Base-by-base conservation (phyloP, 2,113 vertebrate genomes). In the Scophthalmus maximus region DNA sequence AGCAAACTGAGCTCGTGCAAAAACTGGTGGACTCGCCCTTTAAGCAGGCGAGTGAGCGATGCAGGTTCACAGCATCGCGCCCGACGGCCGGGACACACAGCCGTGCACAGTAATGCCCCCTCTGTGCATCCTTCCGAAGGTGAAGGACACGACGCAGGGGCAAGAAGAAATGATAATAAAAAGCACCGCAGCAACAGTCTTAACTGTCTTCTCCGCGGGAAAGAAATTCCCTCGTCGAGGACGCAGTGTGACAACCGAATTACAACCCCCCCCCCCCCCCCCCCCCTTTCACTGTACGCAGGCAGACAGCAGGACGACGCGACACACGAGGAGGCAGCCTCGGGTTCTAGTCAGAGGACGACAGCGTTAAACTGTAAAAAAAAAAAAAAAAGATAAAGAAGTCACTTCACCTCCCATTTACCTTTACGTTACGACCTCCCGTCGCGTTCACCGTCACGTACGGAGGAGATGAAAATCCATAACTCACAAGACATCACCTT, bases 101-200 rank as follows among this genome's bases (percentile, higher is more conserved):
- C 3, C 0, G 49, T 18, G 50, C 12, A 66, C 18, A 42, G 63
- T 69, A 61, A 9, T 32, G 70, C 60, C 50, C 58, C 69, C 52
- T 29, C n/a, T 5, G 44, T 8, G 6, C 44, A 47, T 51, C 38
- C 8, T 25, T 42, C 44, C 30, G n/a, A 46, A 82, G 75, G 79
- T 81, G 68, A 85, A 78, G 66, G 79, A 86, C 65, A 32, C n/a
- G n/a, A 56, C 51, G 11, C 15, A 1, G 3, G 30, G 12, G 27
- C 0, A 27, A 6, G 22, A 27, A 38, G 44, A 63, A 8, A 68
- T 25, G 23, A 68, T 34, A 50, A 84, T 63, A 73, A 78, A 78
- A 65, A 59, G 46, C 60, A 15, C 5, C 60, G 10, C 42, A 61
- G 63, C 4, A 30, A 0, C 52, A 5, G 66, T 12, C 25, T 63